These are phyloP conservation scores for Theristicus caerulescens DNA, from an alignment of 2,113 vertebrate genomes.

Conservation along the genomic window DNA sequence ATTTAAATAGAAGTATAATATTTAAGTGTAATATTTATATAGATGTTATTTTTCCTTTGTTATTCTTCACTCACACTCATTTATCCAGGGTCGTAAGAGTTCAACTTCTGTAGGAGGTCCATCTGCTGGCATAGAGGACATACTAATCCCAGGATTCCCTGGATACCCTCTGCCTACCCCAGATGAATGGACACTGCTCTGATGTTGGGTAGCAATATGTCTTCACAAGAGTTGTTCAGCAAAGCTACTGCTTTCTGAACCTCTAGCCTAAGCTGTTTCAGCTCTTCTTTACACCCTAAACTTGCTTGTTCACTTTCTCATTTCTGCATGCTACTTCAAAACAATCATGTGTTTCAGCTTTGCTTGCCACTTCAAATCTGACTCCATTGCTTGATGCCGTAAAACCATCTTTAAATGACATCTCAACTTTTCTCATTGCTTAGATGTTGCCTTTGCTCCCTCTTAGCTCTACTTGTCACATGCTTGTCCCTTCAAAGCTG, in stretches of 20 bases:
- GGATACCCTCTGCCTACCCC: background rate
- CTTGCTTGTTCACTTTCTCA: background rate
- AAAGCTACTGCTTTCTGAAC: background rate
- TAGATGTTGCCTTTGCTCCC: background rate
- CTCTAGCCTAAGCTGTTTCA: background rate
- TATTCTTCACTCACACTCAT: background rate
- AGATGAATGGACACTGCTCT: background rate
- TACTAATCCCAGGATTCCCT: background rate
- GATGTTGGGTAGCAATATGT: background rate
- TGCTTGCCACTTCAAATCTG: background rate
- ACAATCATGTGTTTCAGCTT: background rate
- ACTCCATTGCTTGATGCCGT: background rate
- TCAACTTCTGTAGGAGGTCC: background rate
- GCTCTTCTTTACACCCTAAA: background rate
- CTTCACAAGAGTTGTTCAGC: background rate
- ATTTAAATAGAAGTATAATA: background rate
- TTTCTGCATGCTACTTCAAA: background rate
- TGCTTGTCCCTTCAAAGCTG: background rate
- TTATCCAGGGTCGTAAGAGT: background rate
- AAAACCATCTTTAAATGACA: background rate
- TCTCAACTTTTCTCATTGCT: background rate
- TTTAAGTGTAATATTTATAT: background rate
- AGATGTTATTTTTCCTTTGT: background rate
- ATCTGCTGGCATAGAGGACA: background rate
- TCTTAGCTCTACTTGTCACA: background rate